These are phyloP conservation scores for Sebastes variabilis DNA, from an alignment of 2,797 vertebrate genomes.

Conservation along the genomic window DNA sequence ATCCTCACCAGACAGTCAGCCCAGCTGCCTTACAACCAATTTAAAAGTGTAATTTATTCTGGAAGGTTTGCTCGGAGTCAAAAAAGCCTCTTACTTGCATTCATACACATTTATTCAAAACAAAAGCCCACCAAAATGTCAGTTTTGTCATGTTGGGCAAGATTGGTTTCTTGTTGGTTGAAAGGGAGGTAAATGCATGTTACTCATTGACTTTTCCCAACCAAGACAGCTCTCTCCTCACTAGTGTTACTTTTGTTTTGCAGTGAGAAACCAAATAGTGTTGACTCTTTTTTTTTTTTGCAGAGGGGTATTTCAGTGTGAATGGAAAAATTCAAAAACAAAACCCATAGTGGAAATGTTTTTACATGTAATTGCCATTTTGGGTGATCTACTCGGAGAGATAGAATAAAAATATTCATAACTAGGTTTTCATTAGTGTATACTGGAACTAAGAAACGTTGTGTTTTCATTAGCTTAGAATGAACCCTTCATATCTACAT, in stretches of 20 bases:
- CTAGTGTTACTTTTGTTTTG: too few relatives aligned
- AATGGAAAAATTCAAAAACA: background rate
- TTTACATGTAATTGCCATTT: background rate
- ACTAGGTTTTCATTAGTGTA: too few relatives aligned
- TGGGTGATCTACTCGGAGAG: too few relatives aligned
- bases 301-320: fast-evolving
- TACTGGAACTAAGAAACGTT: too few relatives aligned
- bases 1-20: background rate
- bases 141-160: background rate
- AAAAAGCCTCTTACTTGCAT: background rate
- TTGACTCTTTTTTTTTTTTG: too few relatives aligned
- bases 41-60: background rate
- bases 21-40: background rate
- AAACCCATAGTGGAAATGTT: background rate
- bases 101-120: background rate
- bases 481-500: too few relatives aligned
- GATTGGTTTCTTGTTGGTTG: background rate
- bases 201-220: background rate
- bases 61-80: background rate
- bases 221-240: too few relatives aligned
- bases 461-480: too few relatives aligned
- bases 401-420: too few relatives aligned
- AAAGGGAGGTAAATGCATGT: background rate
- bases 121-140: background rate
- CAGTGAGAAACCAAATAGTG: too few relatives aligned